A percentile compares a stretch with the other conserved stretches of the same genome.
Evolutionary conservation across 2,113 vertebrate genomes (phyloP).

Genomic region (Clarias gariepinus): DNA sequence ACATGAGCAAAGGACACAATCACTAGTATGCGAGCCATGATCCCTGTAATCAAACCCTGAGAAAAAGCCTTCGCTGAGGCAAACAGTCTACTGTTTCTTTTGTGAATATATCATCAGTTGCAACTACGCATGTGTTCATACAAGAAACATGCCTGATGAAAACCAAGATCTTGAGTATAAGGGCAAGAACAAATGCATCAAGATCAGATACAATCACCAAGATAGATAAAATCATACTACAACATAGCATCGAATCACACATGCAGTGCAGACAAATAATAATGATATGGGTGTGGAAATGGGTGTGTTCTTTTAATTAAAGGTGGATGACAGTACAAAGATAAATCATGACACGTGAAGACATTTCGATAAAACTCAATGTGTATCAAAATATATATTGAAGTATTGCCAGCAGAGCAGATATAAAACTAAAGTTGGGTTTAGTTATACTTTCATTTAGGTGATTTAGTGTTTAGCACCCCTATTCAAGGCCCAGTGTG

Average conservation of each 20-base stretch:
- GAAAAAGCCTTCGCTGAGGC: neutral
- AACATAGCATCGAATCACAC: neutral
- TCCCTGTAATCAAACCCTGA: slow-evolving; percentile 4
- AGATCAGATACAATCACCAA: neutral
- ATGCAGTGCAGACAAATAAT: neutral
- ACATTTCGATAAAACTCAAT: neutral
- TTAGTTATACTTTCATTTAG: neutral
- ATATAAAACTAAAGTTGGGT: neutral
- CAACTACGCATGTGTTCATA: neutral
- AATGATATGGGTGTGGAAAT: neutral
- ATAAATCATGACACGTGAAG: neutral
- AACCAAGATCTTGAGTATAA: too few relatives aligned
- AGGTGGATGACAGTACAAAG: neutral
- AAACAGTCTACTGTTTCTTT: neutral
- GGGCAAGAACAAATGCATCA: neutral
- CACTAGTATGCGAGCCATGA: neutral
- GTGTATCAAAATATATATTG: neutral
- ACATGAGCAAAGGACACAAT: neutral
- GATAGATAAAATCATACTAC: neutral
- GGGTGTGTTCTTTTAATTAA: neutral
- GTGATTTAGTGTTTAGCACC: too few relatives aligned
- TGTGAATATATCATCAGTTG: neutral
- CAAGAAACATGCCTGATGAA: neutral
- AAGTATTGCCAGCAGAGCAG: neutral
- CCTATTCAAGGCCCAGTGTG: too few relatives aligned